Base-by-base conservation (phyloP, 2,888 invertebrate species). In the Nezara viridula region DNA sequence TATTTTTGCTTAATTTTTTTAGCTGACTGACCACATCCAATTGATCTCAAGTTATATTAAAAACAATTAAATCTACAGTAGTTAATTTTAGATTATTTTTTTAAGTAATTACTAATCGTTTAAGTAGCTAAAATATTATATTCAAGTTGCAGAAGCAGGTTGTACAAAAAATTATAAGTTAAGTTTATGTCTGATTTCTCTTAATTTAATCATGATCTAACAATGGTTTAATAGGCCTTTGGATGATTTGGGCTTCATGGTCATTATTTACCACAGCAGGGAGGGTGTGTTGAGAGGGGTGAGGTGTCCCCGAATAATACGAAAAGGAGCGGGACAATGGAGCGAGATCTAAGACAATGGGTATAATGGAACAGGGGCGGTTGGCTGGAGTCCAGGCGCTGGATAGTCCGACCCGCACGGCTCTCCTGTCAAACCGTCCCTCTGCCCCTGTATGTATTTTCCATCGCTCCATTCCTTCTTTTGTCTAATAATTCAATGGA, bases 291-390 rank as follows among this genome's bases (percentile, higher is more conserved):
- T n/a, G 55, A 10, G 44, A 44, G 55, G n/a, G 55, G 9, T 10
- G 24, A 55, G 55, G 55, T 55, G 55, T 55, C 32, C 37, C 66
- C 73, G n/a, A 73, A 73, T 37, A 55, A 55, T n/a, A 55, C n/a
- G n/a, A 55, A 55, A 55, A 55, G 55, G n/a, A 10, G 7, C 0
- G n/a, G n/a, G 55, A 73, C 32, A 73, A 37, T 37, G 73, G 73
- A 37, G 14, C 6, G 19, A 37, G 37, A 73, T 16, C 73, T 37
- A 27, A 37, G 73, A 73, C 73, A 73, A 73, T 37, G 21, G 73
- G 73, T 12, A 37, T 73, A 32, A 32, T 27, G 32, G 73, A 73
- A 73, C 73, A 73, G 32, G 21, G 73, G 27, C 14, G 32, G 5
- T 12, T 73, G 73, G 73, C 73, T 4, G 21, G 37, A 14, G 32